Percentiles rank a stretch among this genome's conserved stretches.
Evolutionary conservation across 1,140 invertebrate genomes (phyloP).

Genomic region (Varroa destructor): DNA sequence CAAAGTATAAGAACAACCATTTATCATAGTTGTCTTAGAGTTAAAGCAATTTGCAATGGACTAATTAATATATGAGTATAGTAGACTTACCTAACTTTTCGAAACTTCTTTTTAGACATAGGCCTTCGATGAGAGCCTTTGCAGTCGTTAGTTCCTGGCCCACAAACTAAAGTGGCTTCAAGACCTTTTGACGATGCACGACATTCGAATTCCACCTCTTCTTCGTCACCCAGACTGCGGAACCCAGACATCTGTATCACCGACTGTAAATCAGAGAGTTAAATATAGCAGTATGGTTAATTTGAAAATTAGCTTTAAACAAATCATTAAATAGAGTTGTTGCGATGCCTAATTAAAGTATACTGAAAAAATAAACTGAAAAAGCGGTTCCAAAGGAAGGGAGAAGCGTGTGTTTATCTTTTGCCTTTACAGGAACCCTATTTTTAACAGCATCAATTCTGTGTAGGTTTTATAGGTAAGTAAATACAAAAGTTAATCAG

Average conservation of each 20-base stretch:
- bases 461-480: no score
- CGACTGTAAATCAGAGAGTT: slow-evolving; percentile 49
- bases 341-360: no score
- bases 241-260: slow-evolving; percentile 76
- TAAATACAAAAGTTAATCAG: no score
- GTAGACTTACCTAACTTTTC: slow-evolving; percentile 56
- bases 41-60: no score
- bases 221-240: slow-evolving; percentile 67
- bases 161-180: slow-evolving; percentile 67
- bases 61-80: no score
- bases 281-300: slow-evolving; percentile 18
- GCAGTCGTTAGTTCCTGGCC: slow-evolving; percentile 57
- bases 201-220: slow-evolving; percentile 71
- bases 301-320: background rate
- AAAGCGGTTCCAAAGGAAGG: background rate
- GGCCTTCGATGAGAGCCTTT: slow-evolving; percentile 61
- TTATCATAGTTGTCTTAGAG: no score
- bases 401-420: background rate
- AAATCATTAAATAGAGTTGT: no score
- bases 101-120: slow-evolving; percentile 59
- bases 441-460: no score
- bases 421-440: no score
- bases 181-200: slow-evolving; percentile 65
- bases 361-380: no score
- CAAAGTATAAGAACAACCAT: no score